Base-by-base conservation (phyloP, 2,888 invertebrate genomes). In the Camponotus fellah region DNA sequence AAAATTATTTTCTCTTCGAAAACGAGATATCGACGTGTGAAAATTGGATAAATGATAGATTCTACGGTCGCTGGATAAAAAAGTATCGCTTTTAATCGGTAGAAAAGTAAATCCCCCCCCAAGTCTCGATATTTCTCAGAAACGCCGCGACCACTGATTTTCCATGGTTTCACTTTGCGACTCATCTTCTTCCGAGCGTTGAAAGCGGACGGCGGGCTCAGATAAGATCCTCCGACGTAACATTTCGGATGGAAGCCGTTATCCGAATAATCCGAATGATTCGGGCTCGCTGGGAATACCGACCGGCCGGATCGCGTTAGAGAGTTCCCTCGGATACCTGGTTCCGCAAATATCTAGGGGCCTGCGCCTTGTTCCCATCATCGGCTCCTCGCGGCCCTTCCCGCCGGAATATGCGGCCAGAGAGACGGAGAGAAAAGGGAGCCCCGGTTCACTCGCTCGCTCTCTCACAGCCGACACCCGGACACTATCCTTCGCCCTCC, bases 331-430 rank as follows among this genome's bases (percentile, higher is more conserved):
- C 58, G 74, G 40, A 77, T 40, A 74, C 46, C 49, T 46, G 82
- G 68, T 74, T 74, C 62, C 68, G 49, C 76, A 80, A 82, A 85
- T 74, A 83, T 83, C 72, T 80, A 68, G 75, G 72, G 60, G 65
- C 71, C 60, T 86, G 64, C 69, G 68, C 64, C 84, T 53, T 60
- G 77, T 77, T 75, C 6, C 76, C 32, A 17, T 74, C 81, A 32
- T 65, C 43, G 83, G 64, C 40, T 86, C 80, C 84, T 82, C 82
- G 65, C 76, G 65, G 71, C 58, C 14, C 64, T 69, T 58, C 53
- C 49, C 32, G 49, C 82, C 74, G 43, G 66, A 40, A 40, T 65
- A 77, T 53, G 43, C 32, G 32, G 3, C 14, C 37, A 9, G 62
- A 34, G 64, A 26, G 65, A 53, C 34, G 37, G 62, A 64, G 14